These are phyloP conservation scores for Pollenia labialis DNA, from an alignment of 2,888 invertebrate species.

Conservation along the genomic window DNA sequence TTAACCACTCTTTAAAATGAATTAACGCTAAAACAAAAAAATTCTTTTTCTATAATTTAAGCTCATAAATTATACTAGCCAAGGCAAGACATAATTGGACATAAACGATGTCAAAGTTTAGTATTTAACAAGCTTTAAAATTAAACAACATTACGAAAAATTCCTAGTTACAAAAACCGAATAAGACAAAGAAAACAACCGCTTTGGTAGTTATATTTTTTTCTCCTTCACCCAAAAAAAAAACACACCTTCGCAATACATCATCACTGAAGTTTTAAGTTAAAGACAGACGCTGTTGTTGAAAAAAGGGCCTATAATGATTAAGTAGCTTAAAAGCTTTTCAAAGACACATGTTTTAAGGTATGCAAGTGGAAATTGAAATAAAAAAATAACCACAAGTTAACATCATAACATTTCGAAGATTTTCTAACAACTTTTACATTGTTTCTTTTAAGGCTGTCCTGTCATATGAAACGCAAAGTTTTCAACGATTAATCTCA, in stretches of 20 bases:
- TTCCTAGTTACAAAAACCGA: background rate
- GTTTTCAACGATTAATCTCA: slow-evolving; percentile 80
- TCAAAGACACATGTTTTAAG: background rate
- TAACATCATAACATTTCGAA: slow-evolving; percentile 44
- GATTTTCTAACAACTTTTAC: slow-evolving; percentile 73
- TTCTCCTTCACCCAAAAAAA: no score
- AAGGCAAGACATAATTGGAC: slow-evolving; percentile 82
- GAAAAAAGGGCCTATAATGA: slow-evolving; percentile 29
- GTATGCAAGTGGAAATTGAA: background rate
- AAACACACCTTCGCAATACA: slow-evolving; percentile 40
- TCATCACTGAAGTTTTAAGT: background rate
- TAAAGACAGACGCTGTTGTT: background rate
- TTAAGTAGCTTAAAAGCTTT: slow-evolving; percentile 44
- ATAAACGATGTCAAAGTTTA: slow-evolving; percentile 81
- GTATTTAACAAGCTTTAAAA: slow-evolving; percentile 16
- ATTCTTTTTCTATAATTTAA: background rate
- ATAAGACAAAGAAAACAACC: background rate
- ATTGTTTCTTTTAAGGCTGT: slow-evolving; percentile 70
- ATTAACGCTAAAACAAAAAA: no score
- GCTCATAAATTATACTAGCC: slow-evolving; percentile 62
- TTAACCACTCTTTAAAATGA: no score
- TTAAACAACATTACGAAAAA: slow-evolving; percentile 3
- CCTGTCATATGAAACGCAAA: slow-evolving; percentile 76
- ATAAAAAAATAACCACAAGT: slow-evolving; percentile 12
- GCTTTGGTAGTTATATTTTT: background rate